phyloP scores from a whole-genome alignment of 2,888 invertebrate genomes.

The Cryptocheilus praepositus region DNA sequence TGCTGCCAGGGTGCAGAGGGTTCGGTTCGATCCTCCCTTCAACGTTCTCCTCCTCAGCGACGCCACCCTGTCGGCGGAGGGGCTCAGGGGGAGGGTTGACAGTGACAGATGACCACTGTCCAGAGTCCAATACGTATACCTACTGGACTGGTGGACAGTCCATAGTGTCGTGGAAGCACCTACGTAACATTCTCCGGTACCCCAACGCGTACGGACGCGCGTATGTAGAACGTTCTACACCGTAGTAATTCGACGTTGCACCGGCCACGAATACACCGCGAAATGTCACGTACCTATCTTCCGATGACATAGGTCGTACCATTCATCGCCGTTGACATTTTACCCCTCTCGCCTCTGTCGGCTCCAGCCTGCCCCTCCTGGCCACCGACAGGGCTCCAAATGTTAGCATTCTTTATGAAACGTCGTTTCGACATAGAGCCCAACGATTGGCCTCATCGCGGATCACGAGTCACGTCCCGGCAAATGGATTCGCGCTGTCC shows the following conservation, averaged over 20 bases:
- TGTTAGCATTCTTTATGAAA: slow-evolving; percentile 44
- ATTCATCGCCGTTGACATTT: slow-evolving; percentile 56
- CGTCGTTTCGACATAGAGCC: slow-evolving; percentile 19
- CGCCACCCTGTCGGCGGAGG: slow-evolving; percentile 48
- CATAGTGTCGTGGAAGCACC: slow-evolving; percentile 52
- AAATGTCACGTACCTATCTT: slow-evolving; percentile 62
- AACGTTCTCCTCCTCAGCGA: slow-evolving; percentile 48
- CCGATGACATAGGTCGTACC: slow-evolving; percentile 52
- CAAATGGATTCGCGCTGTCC: slow-evolving; percentile 28
- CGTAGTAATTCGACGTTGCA: slow-evolving; percentile 60
- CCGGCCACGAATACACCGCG: slow-evolving; percentile 59
- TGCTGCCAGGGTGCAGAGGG: slow-evolving; percentile 58
- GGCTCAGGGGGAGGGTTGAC: slow-evolving; percentile 57
- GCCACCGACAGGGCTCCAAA: slow-evolving; percentile 23
- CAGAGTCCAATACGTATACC: slow-evolving; percentile 61
- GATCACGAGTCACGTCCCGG: slow-evolving; percentile 40
- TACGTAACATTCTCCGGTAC: slow-evolving; percentile 32
- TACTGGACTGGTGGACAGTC: slow-evolving; percentile 53
- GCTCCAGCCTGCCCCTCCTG: slow-evolving; percentile 7
- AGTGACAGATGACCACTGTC: slow-evolving; percentile 71
- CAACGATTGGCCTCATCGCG: slow-evolving; percentile 32
- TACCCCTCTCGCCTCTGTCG: slow-evolving; percentile 17
- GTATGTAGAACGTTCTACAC: slow-evolving; percentile 39
- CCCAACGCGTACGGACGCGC: slow-evolving; percentile 45
- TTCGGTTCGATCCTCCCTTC: slow-evolving; percentile 62